Percentiles rank a stretch among this genome's conserved stretches.
phyloP scores from a whole-genome alignment of 2,888 invertebrate genomes.

The Blastobasis lacticolella region DNA sequence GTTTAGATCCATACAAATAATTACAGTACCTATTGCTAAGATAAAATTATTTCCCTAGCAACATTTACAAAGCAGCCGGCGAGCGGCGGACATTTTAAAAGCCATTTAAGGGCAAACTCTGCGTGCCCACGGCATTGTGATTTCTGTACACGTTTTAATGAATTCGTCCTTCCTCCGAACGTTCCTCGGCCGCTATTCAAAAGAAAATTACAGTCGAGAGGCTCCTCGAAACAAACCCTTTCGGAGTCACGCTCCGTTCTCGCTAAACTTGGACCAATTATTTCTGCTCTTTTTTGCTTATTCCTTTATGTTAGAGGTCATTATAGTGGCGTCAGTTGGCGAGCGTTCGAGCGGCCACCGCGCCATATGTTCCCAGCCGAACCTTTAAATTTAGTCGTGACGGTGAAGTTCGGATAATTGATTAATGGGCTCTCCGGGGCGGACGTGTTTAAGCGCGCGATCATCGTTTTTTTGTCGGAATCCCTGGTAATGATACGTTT shows the following conservation, averaged over 20 bases:
- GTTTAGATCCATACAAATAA: too few species aligned
- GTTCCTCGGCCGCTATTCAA: constrained; percentile 57
- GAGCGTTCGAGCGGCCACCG: constrained; percentile 40
- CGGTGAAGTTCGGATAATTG: constrained; percentile 64
- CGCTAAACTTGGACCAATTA: constrained; percentile 65
- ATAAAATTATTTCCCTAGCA: too few species aligned
- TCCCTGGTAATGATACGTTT: constrained; percentile 66
- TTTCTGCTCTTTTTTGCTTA: constrained; percentile 54
- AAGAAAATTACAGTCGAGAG: constrained; percentile 65
- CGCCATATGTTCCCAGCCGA: constrained; percentile 57
- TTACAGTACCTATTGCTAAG: too few species aligned
- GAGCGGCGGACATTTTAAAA: constrained; percentile 34
- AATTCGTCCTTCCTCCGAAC: constrained; percentile 57
- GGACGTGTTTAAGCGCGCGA: constrained; percentile 61
- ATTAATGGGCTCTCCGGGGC: constrained; percentile 62
- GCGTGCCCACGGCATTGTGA: constrained; percentile 47
- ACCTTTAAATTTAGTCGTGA: constrained; percentile 59
- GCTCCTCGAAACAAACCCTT: constrained; percentile 64
- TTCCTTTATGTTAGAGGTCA: constrained; percentile 52
- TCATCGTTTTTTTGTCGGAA: constrained; percentile 57
- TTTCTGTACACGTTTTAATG: constrained; percentile 65
- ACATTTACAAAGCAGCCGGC: constrained; percentile 18
- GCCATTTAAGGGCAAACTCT: constrained; percentile 43
- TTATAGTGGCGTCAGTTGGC: constrained; percentile 67
- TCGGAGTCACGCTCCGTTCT: constrained; percentile 63